Base-by-base conservation (phyloP, 2,113 vertebrate species). In the Corythaeola cristata region DNA sequence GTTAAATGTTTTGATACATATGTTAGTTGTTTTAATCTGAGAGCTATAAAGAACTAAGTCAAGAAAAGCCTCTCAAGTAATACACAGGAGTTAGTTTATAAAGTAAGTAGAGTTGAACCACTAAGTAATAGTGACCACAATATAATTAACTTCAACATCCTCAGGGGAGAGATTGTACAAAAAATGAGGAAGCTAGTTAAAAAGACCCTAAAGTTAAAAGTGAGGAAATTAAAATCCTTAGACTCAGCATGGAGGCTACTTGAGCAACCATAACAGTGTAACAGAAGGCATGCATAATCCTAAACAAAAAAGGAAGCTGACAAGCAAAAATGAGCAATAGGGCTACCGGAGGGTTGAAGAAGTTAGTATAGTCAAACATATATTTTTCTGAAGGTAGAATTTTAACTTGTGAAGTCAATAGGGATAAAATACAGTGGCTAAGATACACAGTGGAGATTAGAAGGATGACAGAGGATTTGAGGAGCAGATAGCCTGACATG, bases 161-260 rank as follows among this genome's bases (percentile, higher is more conserved):
- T 96, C 95, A 75, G 95, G 95, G 97, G 96, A 96, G 35, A 93
- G 81, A 97, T 96, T 92, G 90, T 81, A 94, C 91, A 89, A 91
- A 93, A 95, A 94, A 92, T 85, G 96, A 97, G 96, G 96, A 97
- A 97, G 97, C 96, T 96, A 97, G 96, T 97, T 97, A 97, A 97
- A 97, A 97, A 96, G 96, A 90, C 97, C 96, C 97, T 97, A 85
- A 97, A 96, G 95, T 96, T 82, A 93, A 71, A 95, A 97, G 96
- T 90, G 85, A 97, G 97, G 97, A 97, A 97, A 97, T 97, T 96
- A 97, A 97, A 97, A 97, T 96, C 95, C 92, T 95, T 89, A n/a
- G 76, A 92, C 97, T 97, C 97, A 97, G 97, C 97, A 97, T 97
- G 97, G 79, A 96, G 93, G 93, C 95, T 96, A 92, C 89, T 95